Evolutionary conservation across 2,797 vertebrate genomes (phyloP).

Genomic region (Esox masquinongy): DNA sequence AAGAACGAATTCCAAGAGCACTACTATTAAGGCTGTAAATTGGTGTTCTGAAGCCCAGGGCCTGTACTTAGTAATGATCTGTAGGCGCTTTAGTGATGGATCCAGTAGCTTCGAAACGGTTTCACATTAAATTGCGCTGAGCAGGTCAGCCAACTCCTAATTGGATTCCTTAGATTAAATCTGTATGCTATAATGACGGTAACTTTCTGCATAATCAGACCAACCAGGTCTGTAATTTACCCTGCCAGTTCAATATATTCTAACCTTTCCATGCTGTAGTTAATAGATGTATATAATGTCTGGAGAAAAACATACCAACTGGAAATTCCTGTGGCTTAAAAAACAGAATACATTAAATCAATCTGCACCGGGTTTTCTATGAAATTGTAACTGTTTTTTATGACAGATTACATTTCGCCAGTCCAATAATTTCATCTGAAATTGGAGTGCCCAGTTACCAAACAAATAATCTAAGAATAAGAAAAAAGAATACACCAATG

Average conservation of each 20-base stretch:
- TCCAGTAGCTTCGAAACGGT: neutral
- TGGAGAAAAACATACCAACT: neutral
- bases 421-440: neutral
- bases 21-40: neutral
- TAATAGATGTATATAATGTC: neutral
- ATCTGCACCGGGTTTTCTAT: neutral
- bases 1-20: neutral
- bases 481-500: neutral
- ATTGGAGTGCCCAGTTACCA: neutral
- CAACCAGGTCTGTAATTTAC: neutral
- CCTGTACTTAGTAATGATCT: neutral
- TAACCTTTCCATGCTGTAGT: slow-evolving; percentile 1
- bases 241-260: neutral
- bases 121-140: neutral
- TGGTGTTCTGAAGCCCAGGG: neutral
- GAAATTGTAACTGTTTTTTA: neutral
- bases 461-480: neutral
- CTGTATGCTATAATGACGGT: neutral
- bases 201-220: slow-evolving; percentile 2
- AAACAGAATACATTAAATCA: neutral
- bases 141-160: slow-evolving; percentile 3
- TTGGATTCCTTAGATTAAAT: neutral
- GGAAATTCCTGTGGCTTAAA: neutral
- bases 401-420: neutral
- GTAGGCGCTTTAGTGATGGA: neutral